Evolutionary conservation across 2,888 invertebrate genomes (phyloP).

Genomic region (Cactoblastis cactorum): DNA sequence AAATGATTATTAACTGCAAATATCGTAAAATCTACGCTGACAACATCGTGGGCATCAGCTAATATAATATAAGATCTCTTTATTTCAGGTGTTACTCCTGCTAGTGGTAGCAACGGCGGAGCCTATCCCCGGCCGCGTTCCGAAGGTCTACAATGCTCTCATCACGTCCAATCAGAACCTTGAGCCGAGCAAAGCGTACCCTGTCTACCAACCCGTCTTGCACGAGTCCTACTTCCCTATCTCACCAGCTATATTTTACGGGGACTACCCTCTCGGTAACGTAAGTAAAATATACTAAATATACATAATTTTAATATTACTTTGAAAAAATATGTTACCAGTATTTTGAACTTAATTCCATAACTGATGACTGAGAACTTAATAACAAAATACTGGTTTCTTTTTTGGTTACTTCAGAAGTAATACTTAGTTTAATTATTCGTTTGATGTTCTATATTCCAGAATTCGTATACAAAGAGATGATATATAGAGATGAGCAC

Average conservation of each 20-base stretch:
- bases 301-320: background rate
- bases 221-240: slow-evolving; percentile 79
- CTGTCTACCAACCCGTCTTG: slow-evolving; percentile 85
- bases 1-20: too few species aligned
- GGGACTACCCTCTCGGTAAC: slow-evolving; percentile 52
- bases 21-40: too few species aligned
- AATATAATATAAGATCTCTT: too few species aligned
- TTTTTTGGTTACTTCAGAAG: too few species aligned
- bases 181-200: slow-evolving; percentile 86
- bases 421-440: too few species aligned
- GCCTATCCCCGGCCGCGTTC: slow-evolving; percentile 80
- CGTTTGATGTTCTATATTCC: too few species aligned
- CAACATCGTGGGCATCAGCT: too few species aligned
- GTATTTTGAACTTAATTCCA: too few species aligned
- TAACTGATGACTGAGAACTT: too few species aligned
- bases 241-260: slow-evolving; percentile 55
- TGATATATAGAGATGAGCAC: too few species aligned
- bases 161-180: slow-evolving; percentile 88
- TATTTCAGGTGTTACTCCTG: slow-evolving; percentile 50
- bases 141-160: slow-evolving; percentile 89
- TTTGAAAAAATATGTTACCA: background rate
- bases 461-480: too few species aligned
- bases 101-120: slow-evolving; percentile 38
- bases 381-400: too few species aligned
- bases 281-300: slow-evolving; percentile 36